Evolutionary conservation across 1,140 invertebrate species (phyloP), one percentile per base, ranked within the genome.

Genomic region (Calliopsis andreniformis): DNA sequence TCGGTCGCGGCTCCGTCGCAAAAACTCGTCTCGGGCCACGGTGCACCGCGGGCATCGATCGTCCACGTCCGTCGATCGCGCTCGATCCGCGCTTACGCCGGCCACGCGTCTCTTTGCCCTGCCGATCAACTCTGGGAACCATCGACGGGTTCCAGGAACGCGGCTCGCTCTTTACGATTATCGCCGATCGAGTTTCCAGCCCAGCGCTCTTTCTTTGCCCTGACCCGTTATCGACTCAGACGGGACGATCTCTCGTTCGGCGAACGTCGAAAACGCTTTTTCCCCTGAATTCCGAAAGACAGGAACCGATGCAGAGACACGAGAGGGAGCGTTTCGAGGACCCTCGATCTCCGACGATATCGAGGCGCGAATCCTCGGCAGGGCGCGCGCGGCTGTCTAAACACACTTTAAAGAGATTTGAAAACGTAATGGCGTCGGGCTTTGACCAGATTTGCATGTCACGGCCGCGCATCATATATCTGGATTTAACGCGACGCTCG

Each of bases 321-420:
- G 14, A n/a, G 14, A 55, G 28, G 3, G 2, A 0, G 3, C 43
- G 42, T 8, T 49, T 51, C 32, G 25, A 55, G 39, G 39, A 23
- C 32, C 23, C 64, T 58, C 53, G 39, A 16, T 8, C 16, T 58
- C 43, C 28, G 30, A 12, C 63, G 58, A 23, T 45, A 45, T 18
- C 23, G 55, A 20, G 30, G 28, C 16, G 32, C 20, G 43, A 59
- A 84, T 79, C 80, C 81, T 80, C 80, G 82, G 56, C 59, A 53
- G 70, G 49, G 56, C 63, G 73, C 39, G 87, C 85, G 3, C 88
- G 88, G 84, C 91, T 92, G 89, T 92, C 91, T 92, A 92, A 92
- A 92, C 88, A 92, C 90, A 92, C 91, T 92, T 92, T 92, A 92
- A 92, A 92, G 91, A 92, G 91, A 92, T 92, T 92, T 91, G 90